Evolutionary conservation across 2,113 vertebrate genomes (phyloP), one percentile per base, ranked within the genome.

Genomic region (Heteronetta atricapilla): DNA sequence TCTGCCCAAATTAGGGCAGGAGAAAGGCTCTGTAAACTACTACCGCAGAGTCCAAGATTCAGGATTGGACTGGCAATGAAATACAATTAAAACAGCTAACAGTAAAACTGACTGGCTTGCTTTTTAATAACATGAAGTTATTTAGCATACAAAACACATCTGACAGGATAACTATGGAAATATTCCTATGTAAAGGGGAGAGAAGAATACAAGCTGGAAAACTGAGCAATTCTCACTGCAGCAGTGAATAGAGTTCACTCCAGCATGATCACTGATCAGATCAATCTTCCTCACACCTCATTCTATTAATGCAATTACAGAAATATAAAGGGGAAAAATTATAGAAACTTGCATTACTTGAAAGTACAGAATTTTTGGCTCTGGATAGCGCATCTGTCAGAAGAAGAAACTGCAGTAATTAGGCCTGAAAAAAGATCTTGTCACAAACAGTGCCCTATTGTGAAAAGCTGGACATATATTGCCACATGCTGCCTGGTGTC

Each of bases 21-120:
- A 76, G 36, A 74, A 82, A 69, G 3, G 1, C 11, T 21, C 16
- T 34, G 14, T 25, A 25, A 20, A 62, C 13, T 25, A 38, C 22
- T 26, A 63, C 36, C 50, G 62, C 67, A 59, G 59, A 60, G 34
- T 11, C 34, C 17, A 22, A 46, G 29, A 52, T 16, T 70, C 50
- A 55, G 36, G n/a, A 19, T 73, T 33, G 17, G 44, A 33, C 15
- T 25, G 19, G 21, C 21, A 16, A 6, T 66, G 83, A 86, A 2
- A 0, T 6, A 6, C 3, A 14, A 44, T 34, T 82, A 40, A 31
- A 82, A 13, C 25, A 56, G n/a, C 4, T n/a, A 17, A 19, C 7
- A 73, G 22, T 64, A 48, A 69, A 85, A 64, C 10, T 22, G 64
- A 56, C 25, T 11, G 13, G 4, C 26, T 80, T 79, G 13, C 25